phyloP scores from a whole-genome alignment of 2,113 vertebrate species.

The Scytalopus superciliaris region DNA sequence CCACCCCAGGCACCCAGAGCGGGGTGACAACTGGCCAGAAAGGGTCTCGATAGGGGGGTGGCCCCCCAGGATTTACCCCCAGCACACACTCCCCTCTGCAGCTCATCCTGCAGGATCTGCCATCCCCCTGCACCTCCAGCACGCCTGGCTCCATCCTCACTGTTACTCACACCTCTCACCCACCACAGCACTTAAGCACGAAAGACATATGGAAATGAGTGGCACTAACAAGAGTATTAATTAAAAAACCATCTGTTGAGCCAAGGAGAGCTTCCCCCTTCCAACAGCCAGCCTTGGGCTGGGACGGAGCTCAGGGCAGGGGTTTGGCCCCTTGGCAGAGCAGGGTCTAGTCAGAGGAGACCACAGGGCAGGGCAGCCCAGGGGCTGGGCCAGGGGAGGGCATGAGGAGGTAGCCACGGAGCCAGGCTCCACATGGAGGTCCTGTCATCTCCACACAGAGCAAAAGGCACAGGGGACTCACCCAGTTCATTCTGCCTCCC shows the following conservation, averaged over 20 bases:
- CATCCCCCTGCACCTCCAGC: neutral
- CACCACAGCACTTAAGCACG: constrained; percentile 15
- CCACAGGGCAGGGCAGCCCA: neutral
- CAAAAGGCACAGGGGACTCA: neutral
- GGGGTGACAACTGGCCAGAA: neutral
- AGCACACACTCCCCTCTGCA: neutral
- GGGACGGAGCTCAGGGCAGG: neutral
- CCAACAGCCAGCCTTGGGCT: neutral
- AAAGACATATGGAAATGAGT: constrained; percentile 54
- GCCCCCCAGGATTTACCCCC: neutral
- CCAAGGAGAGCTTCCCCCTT: neutral
- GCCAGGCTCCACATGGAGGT: neutral
- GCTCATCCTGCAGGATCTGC: neutral
- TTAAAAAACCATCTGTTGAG: constrained; percentile 52
- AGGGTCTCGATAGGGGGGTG: neutral
- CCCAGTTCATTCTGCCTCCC: neutral
- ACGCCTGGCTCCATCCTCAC: neutral
- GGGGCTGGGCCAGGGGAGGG: neutral
- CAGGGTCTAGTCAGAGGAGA: neutral
- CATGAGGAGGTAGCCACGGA: neutral
- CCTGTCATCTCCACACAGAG: neutral
- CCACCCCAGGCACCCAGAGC: neutral
- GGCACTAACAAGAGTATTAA: constrained; percentile 29
- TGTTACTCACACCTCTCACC: constrained; percentile 52
- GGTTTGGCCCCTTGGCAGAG: neutral